Evolutionary conservation across 1,140 invertebrate species (phyloP), one percentile per base, ranked within the genome.

Genomic region (Anagrus nilaparvatae): DNA sequence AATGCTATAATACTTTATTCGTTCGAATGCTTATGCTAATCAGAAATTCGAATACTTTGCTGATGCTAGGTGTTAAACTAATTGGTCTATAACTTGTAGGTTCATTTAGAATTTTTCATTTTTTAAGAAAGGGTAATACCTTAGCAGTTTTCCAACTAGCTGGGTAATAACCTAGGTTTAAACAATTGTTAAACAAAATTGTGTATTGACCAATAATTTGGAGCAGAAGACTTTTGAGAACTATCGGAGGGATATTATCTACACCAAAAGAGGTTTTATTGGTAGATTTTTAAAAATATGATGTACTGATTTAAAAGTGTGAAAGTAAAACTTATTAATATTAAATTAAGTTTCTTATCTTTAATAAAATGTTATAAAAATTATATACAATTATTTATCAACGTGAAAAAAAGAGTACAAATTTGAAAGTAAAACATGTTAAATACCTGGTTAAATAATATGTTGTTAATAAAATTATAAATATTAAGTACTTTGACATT

Each of bases 41-140:
- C n/a, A n/a, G n/a, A n/a, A n/a, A n/a, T 34, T 41, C 44, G n/a
- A 28, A 44, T 0, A 44, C 19, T 34, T 44, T 50, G 14, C 44
- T 36, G 3, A 49, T 30, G 0, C 27, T 32, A 0, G 48, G 25
- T 0, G 38, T 14, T 0, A 50, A 24, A 8, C 30, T 29, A 1
- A 48, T 44, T 0, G 41, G 46, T 6, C 46, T 12, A 28, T 47
- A 47, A 9, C 41, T 43, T 1, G 16, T 4, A 0, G 33, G 13
- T 21, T 31, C 5, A 1, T 30, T 7, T 3, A 27, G 16, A 3
- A 19, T 10, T 43, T 44, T 40, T 3, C 18, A 12, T 34, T 40
- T 43, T 39, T 50, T 46, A 0, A 44, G 12, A 9, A 44, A 36
- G 19, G 39, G 39, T 3, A 47, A 8, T 5, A 39, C 38, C 24